phyloP scores from a whole-genome alignment of 2,113 vertebrate species.

The Puffinus mauretanicus region DNA sequence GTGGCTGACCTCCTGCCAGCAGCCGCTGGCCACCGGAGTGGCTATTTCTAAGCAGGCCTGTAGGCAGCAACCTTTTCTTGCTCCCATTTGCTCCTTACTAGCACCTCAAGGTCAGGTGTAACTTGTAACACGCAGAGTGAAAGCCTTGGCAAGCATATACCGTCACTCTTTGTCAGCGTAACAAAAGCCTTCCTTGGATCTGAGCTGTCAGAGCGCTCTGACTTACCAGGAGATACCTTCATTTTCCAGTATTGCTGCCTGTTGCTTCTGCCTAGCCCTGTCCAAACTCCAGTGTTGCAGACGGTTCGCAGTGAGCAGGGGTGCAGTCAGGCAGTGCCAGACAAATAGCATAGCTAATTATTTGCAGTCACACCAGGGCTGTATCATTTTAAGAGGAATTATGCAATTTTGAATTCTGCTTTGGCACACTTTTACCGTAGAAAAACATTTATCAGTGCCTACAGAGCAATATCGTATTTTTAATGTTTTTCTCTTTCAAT shows the following conservation, averaged over 20 bases:
- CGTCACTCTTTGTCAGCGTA: background rate
- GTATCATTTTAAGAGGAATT: background rate
- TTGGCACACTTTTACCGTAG: background rate
- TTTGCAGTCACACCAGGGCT: background rate
- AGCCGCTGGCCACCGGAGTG: background rate
- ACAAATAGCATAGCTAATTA: background rate
- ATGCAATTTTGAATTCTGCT: constrained; percentile 26
- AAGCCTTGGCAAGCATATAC: background rate
- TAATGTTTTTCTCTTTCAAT: background rate
- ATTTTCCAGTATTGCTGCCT: background rate
- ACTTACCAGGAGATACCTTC: background rate
- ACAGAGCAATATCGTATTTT: constrained; percentile 38
- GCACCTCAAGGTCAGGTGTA: background rate
- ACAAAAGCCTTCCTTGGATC: background rate
- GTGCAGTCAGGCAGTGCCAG: background rate
- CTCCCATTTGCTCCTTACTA: fast-evolving
- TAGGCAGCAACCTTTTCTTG: background rate
- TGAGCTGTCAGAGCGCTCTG: background rate
- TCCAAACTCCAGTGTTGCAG: background rate
- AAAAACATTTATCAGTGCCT: constrained; percentile 43
- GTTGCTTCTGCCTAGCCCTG: background rate
- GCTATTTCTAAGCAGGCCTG: background rate
- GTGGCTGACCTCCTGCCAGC: background rate
- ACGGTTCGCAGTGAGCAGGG: background rate
- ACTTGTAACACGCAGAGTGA: background rate